Base-by-base conservation (phyloP, 2,888 invertebrate species). In the Marronus borbonicus region DNA sequence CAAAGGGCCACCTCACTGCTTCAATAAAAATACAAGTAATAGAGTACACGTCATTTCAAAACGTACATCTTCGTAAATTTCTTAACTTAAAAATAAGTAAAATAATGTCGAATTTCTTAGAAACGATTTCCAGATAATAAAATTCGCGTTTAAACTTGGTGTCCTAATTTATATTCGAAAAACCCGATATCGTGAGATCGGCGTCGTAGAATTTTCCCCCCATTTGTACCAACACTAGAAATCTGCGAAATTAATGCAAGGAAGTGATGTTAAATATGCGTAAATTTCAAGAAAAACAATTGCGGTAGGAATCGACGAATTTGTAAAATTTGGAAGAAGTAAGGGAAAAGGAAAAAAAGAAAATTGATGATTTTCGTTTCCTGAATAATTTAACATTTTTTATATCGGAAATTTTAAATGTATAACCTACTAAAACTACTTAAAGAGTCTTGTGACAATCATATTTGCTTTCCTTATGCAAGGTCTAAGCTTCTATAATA, bases 1-100 rank as follows among this genome's bases (percentile, higher is more conserved):
- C 68, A 68, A 50, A 68, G 50, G 68, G 4, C 17, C 44, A 50
- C 68, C 50, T 68, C 68, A 68, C 49, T 36, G 24, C 68, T 68
- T 3, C 24, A 28, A 60, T 68, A 68, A 49, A 50, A 10, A 12
- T 12, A 12, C 12, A 44, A 44, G 44, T 12, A 44, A 12, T 10
- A 44, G 0, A 1, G 8, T 5, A 24, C 8, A 44, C 44, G 44
- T 44, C 8, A 44, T 8, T 44, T 44, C 2, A 44, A 44, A 44
- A 8, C 1, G 44, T 44, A 44, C 12, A 44, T 44, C 12, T 8
- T 44, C 17, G 7, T n/a, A 3, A 55, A n/a, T 17, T 1, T 55
- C 2, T n/a, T 17, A 17, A 55, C 52, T 55, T 52, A 0, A 52
- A 52, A 44, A 39, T 39, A 8, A 31, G 5, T 31, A 31, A 31